Evolutionary conservation across 2,113 vertebrate genomes (phyloP).

Genomic region (Myiopsitta monachus): DNA sequence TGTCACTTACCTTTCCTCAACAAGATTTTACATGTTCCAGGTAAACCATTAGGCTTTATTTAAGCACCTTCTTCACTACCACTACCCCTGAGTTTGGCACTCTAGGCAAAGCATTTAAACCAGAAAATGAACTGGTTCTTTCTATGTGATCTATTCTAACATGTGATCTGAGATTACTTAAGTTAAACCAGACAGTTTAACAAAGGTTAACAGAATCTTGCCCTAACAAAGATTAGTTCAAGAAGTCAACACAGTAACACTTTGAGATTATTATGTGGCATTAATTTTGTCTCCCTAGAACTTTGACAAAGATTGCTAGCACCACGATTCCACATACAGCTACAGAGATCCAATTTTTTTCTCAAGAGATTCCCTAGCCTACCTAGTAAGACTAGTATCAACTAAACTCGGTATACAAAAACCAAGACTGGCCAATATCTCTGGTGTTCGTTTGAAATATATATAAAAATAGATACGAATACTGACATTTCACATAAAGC

Average conservation of each 20-base stretch:
- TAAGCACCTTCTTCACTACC: background rate
- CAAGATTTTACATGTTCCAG: background rate
- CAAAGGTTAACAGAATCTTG: background rate
- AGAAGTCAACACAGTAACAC: background rate
- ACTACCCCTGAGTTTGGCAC: accelerated
- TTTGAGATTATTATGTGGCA: background rate
- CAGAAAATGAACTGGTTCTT: background rate
- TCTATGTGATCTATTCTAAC: background rate
- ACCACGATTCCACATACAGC: background rate
- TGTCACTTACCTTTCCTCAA: background rate
- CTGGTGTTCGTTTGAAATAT: background rate
- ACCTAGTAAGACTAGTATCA: background rate
- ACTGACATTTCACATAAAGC: background rate
- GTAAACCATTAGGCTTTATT: background rate
- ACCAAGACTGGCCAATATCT: background rate
- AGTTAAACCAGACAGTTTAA: background rate
- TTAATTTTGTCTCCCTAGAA: background rate
- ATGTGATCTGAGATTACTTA: accelerated
- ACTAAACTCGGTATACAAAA: background rate
- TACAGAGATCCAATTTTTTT: background rate
- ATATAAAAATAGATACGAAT: background rate
- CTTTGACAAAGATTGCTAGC: background rate
- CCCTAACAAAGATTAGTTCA: background rate
- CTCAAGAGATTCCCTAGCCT: background rate
- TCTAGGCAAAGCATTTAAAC: background rate